Base-by-base conservation (phyloP, 1,140 invertebrate genomes). In the Cherax destructor region DNA sequence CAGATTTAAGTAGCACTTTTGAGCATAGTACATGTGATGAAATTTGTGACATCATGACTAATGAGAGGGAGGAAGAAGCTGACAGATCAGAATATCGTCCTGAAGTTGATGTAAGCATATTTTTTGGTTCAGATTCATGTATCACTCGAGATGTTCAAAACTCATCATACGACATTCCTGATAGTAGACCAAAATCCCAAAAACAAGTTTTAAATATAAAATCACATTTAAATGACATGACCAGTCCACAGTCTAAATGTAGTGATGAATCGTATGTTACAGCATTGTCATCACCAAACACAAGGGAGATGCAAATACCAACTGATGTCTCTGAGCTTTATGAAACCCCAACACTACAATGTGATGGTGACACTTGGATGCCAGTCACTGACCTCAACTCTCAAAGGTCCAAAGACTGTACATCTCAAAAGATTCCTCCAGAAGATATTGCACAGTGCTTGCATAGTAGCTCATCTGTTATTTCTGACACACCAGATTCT, bases 21-120 rank as follows among this genome's bases (percentile, higher is more conserved):
- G 83, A 87, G 13, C 83, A 91, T 74, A 91, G 84, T 72, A 91
- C 90, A 30, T 91, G 90, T 69, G 84, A 86, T 76, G 90, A 91
- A 56, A 86, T 91, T 76, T 21, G 61, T 47, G 84, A 65, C 16
- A 81, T 91, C n/a, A 74, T 88, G 79, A 61, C 47, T 30, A 74
- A 79, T 24, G 77, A 91, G 16, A 72, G 50, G 10, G 79, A 56
- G 61, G 59, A 11, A 50, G 61, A 56, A 41, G 52, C 9, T 56
- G 52, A 56, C 49, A 21, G 13, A 3, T 13, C 16, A n/a, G 47
- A 65, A 56, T 41, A 52, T 52, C 59, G 87, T 7, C 87, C 87
- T 30, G 47, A 74, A 47, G 79, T 89, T 83, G 49, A 89, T 89
- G 78, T 79, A n/a, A 61, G 49, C n/a, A 56, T 83, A 47, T 89